Percentiles rank a stretch among this genome's conserved stretches.
Conservation (phyloP, 2,113 vertebrate species). For the Hiodon tergisus region DNA sequence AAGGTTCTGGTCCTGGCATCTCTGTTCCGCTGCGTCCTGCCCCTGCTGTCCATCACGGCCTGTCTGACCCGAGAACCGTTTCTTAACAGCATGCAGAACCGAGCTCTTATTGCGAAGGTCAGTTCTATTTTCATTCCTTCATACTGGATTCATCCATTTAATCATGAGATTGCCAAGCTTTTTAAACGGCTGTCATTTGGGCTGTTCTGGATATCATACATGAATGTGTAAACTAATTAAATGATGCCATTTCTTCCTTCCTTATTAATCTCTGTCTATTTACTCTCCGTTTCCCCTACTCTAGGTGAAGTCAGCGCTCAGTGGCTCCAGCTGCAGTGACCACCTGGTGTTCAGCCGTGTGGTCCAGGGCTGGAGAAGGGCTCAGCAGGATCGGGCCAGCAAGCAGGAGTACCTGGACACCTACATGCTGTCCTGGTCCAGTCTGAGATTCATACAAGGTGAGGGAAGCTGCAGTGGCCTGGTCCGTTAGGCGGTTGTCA, state of each 20-base stretch:
- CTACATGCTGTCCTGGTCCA: conserved; percentile 67
- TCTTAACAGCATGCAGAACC: conserved; percentile 85
- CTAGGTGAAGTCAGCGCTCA: conserved; percentile 78
- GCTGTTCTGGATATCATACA: too few relatives aligned
- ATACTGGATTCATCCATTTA: background rate
- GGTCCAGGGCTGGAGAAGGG: conserved; percentile 75
- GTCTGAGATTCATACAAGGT: conserved; percentile 89
- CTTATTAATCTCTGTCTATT: background rate
- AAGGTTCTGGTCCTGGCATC: conserved; percentile 84
- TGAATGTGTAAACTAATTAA: too few relatives aligned
- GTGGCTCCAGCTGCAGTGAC: conserved; percentile 77
- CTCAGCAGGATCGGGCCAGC: conserved; percentile 62
- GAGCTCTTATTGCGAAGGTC: conserved; percentile 75
- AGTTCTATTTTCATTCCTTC: conserved; percentile 25
- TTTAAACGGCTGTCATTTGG: too few relatives aligned
- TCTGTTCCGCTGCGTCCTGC: conserved; percentile 84
- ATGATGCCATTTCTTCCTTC: too few relatives aligned
- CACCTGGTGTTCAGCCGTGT: conserved; percentile 79
- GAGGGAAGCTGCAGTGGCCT: conserved; percentile 15
- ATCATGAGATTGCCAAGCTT: background rate
- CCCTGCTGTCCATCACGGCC: conserved; percentile 78
- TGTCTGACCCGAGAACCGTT: conserved; percentile 94
- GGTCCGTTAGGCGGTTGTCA: background rate
- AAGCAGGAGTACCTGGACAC: conserved; percentile 72
- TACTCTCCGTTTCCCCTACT: background rate